Base-by-base conservation (phyloP, 2,797 vertebrate genomes). In the Alectoris magna region DNA sequence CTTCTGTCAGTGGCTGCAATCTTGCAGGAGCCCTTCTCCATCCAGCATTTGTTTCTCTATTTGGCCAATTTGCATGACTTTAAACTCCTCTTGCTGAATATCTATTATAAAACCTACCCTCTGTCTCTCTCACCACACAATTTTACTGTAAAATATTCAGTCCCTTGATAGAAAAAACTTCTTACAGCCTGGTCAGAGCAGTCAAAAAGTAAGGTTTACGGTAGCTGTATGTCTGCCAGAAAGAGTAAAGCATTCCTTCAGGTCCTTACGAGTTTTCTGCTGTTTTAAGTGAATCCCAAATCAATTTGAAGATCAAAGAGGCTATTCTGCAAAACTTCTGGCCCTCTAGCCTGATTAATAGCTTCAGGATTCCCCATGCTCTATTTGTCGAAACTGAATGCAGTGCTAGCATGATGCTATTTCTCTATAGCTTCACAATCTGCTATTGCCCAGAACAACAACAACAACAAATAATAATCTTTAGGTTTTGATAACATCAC, bases 21-120 rank as follows among this genome's bases (percentile, higher is more conserved):
- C 43, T 86, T 72, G 15, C 39, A 41, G 77, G 39, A 90, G n/a
- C n/a, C 27, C 31, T 88, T 91, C 80, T 27, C 51, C 18, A 78
- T 5, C 6, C 2, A 0, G 44, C 12, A 86, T 27, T 62, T 86
- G 7, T 62, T 74, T 62, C 58, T 59, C 39, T 56, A 29, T 38
- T 62, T 68, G 58, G 80, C 18, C 80, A 29, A 48, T 60, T 10
- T 62, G 17, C 19, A 88, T 21, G 71, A 73, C 63, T 87, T 70
- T n/a, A 91, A 79, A 62, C 41, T 67, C 0, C 0, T 84, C 38
- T 34, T 60, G 6, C 10, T 68, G 73, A 34, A 29, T 91, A 79
- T 4, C 49, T 82, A 18, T 51, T 64, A 79, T 46, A 80, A 93
- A 85, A 56, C 14, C 23, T 36, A 48, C n/a, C 19, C 0, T 29